phyloP scores from a whole-genome alignment of 2,113 vertebrate species.

The Sorex araneus region DNA sequence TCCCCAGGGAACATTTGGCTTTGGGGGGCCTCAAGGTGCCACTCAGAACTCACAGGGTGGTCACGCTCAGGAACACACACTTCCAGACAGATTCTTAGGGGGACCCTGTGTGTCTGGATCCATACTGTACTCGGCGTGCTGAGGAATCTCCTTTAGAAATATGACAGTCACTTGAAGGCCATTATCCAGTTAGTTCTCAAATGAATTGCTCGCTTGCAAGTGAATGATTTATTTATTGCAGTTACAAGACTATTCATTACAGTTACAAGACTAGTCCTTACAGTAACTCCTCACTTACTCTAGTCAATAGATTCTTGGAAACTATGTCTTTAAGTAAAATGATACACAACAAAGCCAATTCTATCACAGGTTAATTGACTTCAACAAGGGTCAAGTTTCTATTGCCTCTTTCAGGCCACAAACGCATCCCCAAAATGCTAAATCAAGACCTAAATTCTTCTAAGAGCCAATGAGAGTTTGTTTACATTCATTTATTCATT shows the following conservation, averaged over 20 bases:
- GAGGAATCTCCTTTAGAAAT: constrained; percentile 18
- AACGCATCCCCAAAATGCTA: neutral
- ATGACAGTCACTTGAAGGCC: neutral
- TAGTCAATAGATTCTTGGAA: neutral
- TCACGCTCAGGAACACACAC: rapidly evolving
- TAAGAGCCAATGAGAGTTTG: neutral
- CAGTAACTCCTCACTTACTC: neutral
- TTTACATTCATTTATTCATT: neutral
- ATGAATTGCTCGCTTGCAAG: constrained; percentile 11
- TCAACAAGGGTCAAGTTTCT: neutral
- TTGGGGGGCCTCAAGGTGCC: neutral
- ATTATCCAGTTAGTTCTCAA: neutral
- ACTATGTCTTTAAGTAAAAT: neutral
- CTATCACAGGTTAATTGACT: neutral
- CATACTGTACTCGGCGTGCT: neutral
- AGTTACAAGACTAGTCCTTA: neutral
- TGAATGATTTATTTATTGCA: neutral
- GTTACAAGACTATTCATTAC: neutral
- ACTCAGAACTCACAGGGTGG: neutral
- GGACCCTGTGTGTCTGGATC: neutral
- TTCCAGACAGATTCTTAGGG: neutral
- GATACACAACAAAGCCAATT: neutral
- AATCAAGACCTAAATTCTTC: neutral
- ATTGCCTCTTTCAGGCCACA: neutral
- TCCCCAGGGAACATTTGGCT: neutral